Percentiles rank a stretch among this genome's conserved stretches.
Evolutionary conservation across 2,888 invertebrate genomes (phyloP).

Genomic region (Pyrocoelia pectoralis): DNA sequence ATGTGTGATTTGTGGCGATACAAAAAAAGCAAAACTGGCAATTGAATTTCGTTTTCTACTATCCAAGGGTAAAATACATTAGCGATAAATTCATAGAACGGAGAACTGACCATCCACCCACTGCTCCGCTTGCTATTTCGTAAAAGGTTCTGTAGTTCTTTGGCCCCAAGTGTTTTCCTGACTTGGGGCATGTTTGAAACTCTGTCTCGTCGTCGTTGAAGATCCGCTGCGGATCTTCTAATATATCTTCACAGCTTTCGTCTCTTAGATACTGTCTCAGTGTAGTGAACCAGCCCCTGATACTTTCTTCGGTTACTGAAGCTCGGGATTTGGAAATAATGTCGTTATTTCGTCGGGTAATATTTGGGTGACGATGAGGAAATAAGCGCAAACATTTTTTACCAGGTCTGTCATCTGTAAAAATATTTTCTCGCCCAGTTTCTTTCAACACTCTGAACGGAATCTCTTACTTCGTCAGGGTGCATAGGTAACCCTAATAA

Average conservation of each 20-base stretch:
- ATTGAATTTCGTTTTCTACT: too few relatives aligned
- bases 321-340: conserved; percentile 20
- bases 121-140: background rate
- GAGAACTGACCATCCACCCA: too few relatives aligned
- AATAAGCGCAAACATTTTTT: conserved; percentile 40
- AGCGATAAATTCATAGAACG: too few relatives aligned
- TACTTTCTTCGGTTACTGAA: conserved; percentile 39
- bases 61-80: too few relatives aligned
- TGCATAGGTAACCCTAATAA: conserved; percentile 44
- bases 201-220: too few relatives aligned
- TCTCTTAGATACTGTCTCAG: background rate
- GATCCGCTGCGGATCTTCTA: too few relatives aligned
- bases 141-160: background rate
- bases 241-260: background rate
- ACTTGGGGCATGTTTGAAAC: too few relatives aligned
- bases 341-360: too few relatives aligned
- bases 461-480: conserved; percentile 41
- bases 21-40: background rate
- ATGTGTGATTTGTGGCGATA: background rate
- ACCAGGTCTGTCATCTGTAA: conserved; percentile 41
- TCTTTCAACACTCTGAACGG: conserved; percentile 38
- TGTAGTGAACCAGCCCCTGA: conserved; percentile 41
- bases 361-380: conserved; percentile 40
- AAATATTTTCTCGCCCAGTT: conserved; percentile 35
- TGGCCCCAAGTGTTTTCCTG: too few relatives aligned